Base-by-base conservation (phyloP, 2,797 vertebrate genomes). In the Alectoris magna region DNA sequence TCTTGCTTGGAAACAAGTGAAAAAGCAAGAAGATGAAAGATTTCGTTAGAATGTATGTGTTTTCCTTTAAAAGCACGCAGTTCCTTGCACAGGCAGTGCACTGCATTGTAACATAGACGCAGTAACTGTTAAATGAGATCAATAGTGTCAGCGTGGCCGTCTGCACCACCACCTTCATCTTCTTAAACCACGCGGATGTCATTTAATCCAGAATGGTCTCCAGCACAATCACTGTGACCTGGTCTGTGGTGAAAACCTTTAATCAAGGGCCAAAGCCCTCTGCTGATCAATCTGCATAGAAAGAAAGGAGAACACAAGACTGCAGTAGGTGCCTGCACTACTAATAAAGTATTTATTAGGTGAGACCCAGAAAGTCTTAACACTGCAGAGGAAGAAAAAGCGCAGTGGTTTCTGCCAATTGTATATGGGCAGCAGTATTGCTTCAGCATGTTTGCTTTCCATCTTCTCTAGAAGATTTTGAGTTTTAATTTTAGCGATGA, bases 401-500 rank as follows among this genome's bases (percentile, higher is more conserved):
- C 24, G 1, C 63, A 56, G 31, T 76, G 63, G 44, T 88, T 93
- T 70, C 68, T 92, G 83, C 27, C 74, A 63, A 2, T 75, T 88
- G 4, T 55, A 27, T 24, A 17, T 67, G 49, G 75, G 69, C 73
- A 93, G 59, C 63, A 84, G 1, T 76, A 68, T 14, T 84, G 38
- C 64, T 88, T 92, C 63, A 55, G 23, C 34, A 14, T 92, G 64
- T 95, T 95, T 92, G 79, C 85, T 90, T 95, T 86, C 51, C 27
- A 13, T 84, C 91, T 53, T 89, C 34, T 90, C 16, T 91, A 68
- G 48, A 93, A 86, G 73, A 48, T 58, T 93, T 93, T 79, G 56
- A 70, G 55, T 91, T 93, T 95, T 89, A 70, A 68, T 93, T 94
- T 90, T 74, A 79, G 77, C 75, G 66, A 88, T 84, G 60, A 95